phyloP scores from a whole-genome alignment of 1,140 invertebrate species.

The Lethrus apterus region DNA sequence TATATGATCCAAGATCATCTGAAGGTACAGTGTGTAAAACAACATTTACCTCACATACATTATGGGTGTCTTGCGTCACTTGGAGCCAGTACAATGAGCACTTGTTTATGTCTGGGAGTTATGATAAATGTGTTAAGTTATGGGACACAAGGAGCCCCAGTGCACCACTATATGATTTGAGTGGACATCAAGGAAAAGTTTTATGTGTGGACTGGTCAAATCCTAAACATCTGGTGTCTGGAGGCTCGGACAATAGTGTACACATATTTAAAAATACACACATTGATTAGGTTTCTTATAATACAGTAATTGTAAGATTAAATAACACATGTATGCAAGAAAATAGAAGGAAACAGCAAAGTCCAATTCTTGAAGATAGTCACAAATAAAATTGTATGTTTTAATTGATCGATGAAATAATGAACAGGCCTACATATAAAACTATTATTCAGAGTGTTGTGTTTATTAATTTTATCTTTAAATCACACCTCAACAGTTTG shows the following conservation, averaged over 20 bases:
- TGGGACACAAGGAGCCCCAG: slow-evolving; percentile 94
- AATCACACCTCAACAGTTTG: too few relatives aligned
- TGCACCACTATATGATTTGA: slow-evolving; percentile 86
- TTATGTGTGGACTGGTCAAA: slow-evolving; percentile 91
- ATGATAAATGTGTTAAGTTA: slow-evolving; percentile 85
- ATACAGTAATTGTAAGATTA: too few relatives aligned
- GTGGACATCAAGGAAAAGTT: slow-evolving; percentile 92
- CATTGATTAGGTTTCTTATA: too few relatives aligned
- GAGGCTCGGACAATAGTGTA: slow-evolving; percentile 87
- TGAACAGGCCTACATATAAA: too few relatives aligned
- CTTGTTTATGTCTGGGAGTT: slow-evolving; percentile 87
- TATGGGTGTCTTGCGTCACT: slow-evolving; percentile 83
- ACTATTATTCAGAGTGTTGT: too few relatives aligned
- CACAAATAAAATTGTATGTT: too few relatives aligned
- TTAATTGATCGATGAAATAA: too few relatives aligned
- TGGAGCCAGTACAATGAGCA: slow-evolving; percentile 84
- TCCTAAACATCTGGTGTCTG: slow-evolving; percentile 78
- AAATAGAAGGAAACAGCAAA: too few relatives aligned
- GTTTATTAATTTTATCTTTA: too few relatives aligned
- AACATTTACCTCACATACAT: slow-evolving; percentile 81
- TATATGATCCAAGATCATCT: slow-evolving; percentile 86
- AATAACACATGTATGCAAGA: too few relatives aligned
- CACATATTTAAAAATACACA: slow-evolving; percentile 72
- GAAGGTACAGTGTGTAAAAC: slow-evolving; percentile 82
- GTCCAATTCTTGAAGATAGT: too few relatives aligned